Base-by-base conservation (phyloP, 2,797 vertebrate genomes). In the Psittacula derbiana region DNA sequence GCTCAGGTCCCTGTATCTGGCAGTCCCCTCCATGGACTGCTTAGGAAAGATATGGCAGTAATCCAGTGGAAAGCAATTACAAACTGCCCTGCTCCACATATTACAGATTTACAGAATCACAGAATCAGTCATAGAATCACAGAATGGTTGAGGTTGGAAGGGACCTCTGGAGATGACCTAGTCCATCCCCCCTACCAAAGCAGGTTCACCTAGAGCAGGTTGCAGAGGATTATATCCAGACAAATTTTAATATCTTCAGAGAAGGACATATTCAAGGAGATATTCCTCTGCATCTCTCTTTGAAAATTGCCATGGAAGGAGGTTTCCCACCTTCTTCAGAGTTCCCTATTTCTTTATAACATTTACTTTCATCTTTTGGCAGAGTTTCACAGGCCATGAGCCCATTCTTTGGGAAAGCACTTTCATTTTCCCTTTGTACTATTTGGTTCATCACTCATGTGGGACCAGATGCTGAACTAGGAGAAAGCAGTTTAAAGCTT, bases 401-500 rank as follows among this genome's bases (percentile, higher is more conserved):
- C 13, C 62, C 71, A 31, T 91, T 92, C 38, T 81, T 79, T 65
- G 46, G 65, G 81, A 97, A 83, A 73, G 33, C 13, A 49, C 80
- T 93, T 86, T 88, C 13, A 3, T 92, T 93, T 93, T 94, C 61
- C 14, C 36, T 90, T 93, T 83, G 72, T 89, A 43, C 31, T 69
- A 9, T 14, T 84, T n/a, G 13, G 93, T 86, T 93, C 87, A 94
- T 76, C 92, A 62, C 38, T 95, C 87, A 78, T 44, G 43, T 55
- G 67, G 76, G 91, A 93, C 88, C 90, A 92, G 95, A 94, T 80
- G 87, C 86, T 93, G 85, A 88, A 78, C 46, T 57, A 92, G 64
- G 28, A 83, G 43, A 96, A 96, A 89, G 43, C 60, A 92, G 82
- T 93, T 95, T 93, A 95, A 94, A 96, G 75, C 73, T 84, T 69